Percentiles rank a stretch among this genome's conserved stretches.
Evolutionary conservation across 2,888 invertebrate genomes (phyloP).

Genomic region (Nasonovia ribisnigri): DNA sequence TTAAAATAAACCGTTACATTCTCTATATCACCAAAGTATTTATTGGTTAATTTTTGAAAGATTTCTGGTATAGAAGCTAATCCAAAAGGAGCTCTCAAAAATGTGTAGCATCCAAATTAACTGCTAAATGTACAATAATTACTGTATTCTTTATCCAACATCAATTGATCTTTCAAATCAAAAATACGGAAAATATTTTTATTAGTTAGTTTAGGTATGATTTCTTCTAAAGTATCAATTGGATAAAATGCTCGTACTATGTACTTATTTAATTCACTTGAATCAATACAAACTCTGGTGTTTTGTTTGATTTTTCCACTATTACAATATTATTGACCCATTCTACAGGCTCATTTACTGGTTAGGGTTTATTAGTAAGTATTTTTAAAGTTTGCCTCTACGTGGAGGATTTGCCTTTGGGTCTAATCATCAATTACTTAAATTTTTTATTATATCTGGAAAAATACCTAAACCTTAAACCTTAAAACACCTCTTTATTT

Average conservation of each 20-base stretch:
- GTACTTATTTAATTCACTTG: background rate
- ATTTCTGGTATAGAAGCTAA: no score
- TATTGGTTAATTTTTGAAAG: no score
- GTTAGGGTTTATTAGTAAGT: background rate
- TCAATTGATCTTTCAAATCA: no score
- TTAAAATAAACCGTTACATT: no score
- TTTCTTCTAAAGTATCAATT: constrained; percentile 22
- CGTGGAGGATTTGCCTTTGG: constrained; percentile 44
- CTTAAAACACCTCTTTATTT: constrained; percentile 56
- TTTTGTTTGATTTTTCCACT: background rate
- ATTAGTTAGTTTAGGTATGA: background rate
- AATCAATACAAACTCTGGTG: background rate
- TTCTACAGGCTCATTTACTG: background rate
- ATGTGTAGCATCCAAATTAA: no score
- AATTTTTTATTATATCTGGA: constrained; percentile 48
- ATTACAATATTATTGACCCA: background rate
- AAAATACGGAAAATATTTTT: constrained; percentile 9
- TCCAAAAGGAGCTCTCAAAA: no score
- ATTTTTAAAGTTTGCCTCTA: background rate
- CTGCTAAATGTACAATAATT: no score
- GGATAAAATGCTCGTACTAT: background rate
- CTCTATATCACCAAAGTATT: no score
- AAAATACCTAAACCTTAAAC: constrained; percentile 53
- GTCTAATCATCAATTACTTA: constrained; percentile 42
- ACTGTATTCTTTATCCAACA: no score